Conservation (phyloP, 2,113 vertebrate genomes). For the Mesitornis unicolor region DNA sequence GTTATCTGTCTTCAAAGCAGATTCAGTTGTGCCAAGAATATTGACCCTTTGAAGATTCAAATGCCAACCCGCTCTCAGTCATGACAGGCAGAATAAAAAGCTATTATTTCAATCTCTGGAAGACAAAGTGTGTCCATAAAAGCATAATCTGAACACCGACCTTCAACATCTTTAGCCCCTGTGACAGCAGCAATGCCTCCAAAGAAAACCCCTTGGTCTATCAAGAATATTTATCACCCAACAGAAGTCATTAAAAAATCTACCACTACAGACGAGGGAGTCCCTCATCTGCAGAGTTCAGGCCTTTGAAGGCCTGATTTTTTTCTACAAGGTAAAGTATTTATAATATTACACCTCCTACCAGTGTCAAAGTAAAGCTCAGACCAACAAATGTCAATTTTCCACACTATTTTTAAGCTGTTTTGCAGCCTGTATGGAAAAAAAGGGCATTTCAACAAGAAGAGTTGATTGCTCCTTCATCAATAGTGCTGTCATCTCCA, state of each 20-base stretch:
- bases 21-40: conserved; percentile 50
- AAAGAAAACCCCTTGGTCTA: not conserved
- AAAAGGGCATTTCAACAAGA: not conserved
- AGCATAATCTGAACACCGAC: not conserved
- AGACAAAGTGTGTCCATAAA: not conserved
- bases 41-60: conserved; percentile 24
- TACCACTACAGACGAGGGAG: not conserved
- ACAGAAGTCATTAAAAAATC: not conserved
- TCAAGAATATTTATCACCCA: not conserved
- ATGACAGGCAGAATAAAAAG: not conserved
- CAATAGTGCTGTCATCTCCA: not conserved
- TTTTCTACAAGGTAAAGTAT: not conserved
- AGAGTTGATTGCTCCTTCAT: not conserved
- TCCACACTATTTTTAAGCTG: not conserved
- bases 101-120: not conserved
- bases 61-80: not conserved
- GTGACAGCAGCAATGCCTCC: not conserved
- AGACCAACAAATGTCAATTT: not conserved
- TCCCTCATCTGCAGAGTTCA: not conserved
- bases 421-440: not conserved
- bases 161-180: not conserved
- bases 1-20: not conserved
- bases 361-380: not conserved
- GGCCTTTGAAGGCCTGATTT: not conserved
- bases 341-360: not conserved